Base-by-base conservation (phyloP, 2,113 vertebrate genomes). In the Pachyramphus minor region DNA sequence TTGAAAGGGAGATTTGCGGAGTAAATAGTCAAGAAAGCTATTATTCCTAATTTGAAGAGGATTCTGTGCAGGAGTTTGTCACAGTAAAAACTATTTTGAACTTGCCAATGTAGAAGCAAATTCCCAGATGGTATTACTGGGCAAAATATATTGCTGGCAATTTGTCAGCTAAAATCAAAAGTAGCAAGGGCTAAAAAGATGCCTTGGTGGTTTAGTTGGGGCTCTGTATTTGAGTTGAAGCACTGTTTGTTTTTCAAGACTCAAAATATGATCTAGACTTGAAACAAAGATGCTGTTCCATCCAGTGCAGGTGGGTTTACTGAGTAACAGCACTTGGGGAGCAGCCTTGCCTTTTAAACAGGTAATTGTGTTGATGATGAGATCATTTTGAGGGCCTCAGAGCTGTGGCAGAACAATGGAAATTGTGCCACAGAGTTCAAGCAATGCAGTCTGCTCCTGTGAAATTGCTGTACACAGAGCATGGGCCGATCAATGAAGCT, bases 391-490 rank as follows among this genome's bases (percentile, higher is more conserved):
- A 87, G 76, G 87, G 77, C 56, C 42, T 64, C 39, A 55, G 75
- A 91, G 86, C 73, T 95, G 77, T 64, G 94, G 91, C 67, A 91
- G 95, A 94, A 92, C 80, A 89, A 47, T 84, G 77, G 80, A 91
- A 95, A 82, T 89, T 53, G 76, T 75, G 77, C 39, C 64, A 37
- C 0, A 0, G 80, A 67, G 90, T 92, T 96, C 79, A 90, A 75
- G 91, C 80, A 91, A 22, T 84, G 58, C 1, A 60, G 87, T 67
- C 20, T 71, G 5, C 76, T 56, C 42, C 68, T 84, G 87, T 89
- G 91, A 91, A 89, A 96, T 90, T 69, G 90, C 92, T 92, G 16
- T 50, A 62, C 53, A 14, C 64, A 68, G 86, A 75, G 64, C n/a
- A 63, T 0, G 5, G 44, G 44, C 35, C 1, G 12, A 93, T 95